phyloP scores from a whole-genome alignment of 2,888 invertebrate species.

The Acleris holmiana region DNA sequence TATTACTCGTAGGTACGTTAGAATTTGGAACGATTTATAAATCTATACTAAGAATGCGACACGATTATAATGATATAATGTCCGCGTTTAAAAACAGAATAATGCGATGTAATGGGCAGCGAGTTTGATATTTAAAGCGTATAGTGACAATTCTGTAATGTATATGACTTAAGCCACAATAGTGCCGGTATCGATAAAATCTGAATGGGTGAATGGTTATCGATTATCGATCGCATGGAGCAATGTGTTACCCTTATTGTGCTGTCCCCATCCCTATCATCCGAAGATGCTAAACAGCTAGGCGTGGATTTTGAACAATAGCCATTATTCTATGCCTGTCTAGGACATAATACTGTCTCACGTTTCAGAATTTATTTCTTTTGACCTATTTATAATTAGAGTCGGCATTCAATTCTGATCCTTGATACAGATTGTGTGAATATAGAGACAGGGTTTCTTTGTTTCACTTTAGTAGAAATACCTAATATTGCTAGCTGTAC shows the following conservation, averaged over 20 bases:
- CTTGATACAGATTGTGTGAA: slow-evolving; percentile 14
- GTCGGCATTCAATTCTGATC: slow-evolving; percentile 16
- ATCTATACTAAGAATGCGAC: slow-evolving; percentile 16
- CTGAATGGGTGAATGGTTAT: slow-evolving; percentile 69
- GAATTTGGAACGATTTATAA: slow-evolving; percentile 33
- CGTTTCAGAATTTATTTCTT: slow-evolving; percentile 36
- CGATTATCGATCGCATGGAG: slow-evolving; percentile 62
- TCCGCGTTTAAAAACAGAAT: slow-evolving; percentile 28
- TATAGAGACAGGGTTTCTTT: neutral
- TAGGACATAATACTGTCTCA: slow-evolving; percentile 36
- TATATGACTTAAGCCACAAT: slow-evolving; percentile 64
- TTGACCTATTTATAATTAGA: slow-evolving; percentile 34
- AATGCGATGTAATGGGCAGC: slow-evolving; percentile 27
- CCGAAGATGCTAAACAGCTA: slow-evolving; percentile 56
- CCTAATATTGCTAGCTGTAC: too few relatives aligned
- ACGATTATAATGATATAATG: slow-evolving; percentile 21
- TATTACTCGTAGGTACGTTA: slow-evolving; percentile 15
- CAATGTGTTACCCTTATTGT: slow-evolving; percentile 75
- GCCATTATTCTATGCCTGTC: slow-evolving; percentile 57
- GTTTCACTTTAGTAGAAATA: too few relatives aligned
- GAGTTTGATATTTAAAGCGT: slow-evolving; percentile 34
- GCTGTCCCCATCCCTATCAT: slow-evolving; percentile 73
- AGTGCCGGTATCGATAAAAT: slow-evolving; percentile 69
- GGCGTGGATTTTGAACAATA: slow-evolving; percentile 70
- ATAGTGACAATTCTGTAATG: slow-evolving; percentile 52